A percentile compares a stretch with the other conserved stretches of the same genome.
phyloP scores from a whole-genome alignment of 2,113 vertebrate genomes.

The Paradisaea rubra region DNA sequence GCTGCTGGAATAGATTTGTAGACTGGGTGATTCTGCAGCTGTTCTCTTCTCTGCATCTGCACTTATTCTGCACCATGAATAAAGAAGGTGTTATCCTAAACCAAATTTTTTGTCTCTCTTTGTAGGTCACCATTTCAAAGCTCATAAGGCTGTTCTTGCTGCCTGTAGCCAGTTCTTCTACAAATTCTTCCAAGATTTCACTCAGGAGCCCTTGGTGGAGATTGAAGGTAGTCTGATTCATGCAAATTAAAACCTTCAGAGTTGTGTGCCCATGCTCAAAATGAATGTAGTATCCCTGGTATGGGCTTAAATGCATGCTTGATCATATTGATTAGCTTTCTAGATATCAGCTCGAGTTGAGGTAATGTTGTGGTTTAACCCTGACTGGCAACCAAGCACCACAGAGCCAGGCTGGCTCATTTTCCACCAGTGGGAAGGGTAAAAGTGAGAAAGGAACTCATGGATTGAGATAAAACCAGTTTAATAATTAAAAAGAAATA shows the following conservation, averaged over 20 bases:
- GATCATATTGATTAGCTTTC: background rate
- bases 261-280: background rate
- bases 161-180: conserved; percentile 98
- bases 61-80: background rate
- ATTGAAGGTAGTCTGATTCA: conserved; percentile 84
- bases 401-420: background rate
- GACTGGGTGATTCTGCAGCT: background rate
- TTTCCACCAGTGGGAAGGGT: background rate
- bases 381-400: background rate
- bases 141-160: conserved; percentile 96
- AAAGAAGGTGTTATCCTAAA: background rate
- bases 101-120: background rate
- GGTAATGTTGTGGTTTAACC: background rate
- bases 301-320: background rate
- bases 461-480: background rate
- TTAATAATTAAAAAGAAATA: background rate
- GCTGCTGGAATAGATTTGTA: background rate
- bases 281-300: background rate
- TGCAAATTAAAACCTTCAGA: background rate
- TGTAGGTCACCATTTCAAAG: conserved; percentile 94
- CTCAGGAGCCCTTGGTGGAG: conserved; percentile 93
- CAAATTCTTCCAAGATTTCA: conserved; percentile 97
- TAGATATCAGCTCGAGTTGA: background rate
- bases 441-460: background rate
- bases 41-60: background rate